Base-by-base conservation (phyloP, 2,888 invertebrate genomes). In the Endomychus coccineus region DNA sequence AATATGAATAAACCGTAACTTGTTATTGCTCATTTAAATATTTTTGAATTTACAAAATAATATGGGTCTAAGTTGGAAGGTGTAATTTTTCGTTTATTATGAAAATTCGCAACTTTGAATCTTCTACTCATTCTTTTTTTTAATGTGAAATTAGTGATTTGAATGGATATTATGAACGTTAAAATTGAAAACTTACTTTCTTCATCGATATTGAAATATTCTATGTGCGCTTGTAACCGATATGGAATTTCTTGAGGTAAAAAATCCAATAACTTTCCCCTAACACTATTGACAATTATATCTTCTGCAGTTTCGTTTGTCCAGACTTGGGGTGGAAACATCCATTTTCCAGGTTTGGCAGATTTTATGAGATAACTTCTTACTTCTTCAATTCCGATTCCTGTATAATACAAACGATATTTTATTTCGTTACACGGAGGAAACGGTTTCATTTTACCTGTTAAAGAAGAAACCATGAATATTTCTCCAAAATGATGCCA, bases 161-260 rank as follows among this genome's bases (percentile, higher is more conserved):
- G n/a, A n/a, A n/a, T n/a, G n/a, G n/a, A n/a, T n/a, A n/a, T n/a
- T n/a, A n/a, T n/a, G n/a, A n/a, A n/a, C n/a, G n/a, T n/a, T n/a
- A n/a, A n/a, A n/a, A n/a, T 7, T 19, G 16, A 17, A 13, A 4
- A 31, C 40, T 44, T 57, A 67, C 74, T 74, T 44, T 76, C 73
- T 16, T 73, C 68, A 32, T 61, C 57, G 13, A 72, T 67, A 47
- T 79, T 76, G 49, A 75, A 78, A 57, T 77, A 78, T 58, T 87
- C 84, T 10, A 90, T 57, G 30, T 69, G 55, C 4, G 78, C 70
- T 40, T 72, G 68, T 3, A 94, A 58, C 23, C 64, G 70, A 56
- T 96, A 96, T 0, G 96, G 96, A 25, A 96, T 75, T 69, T 95
- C 90, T 48, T 88, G 75, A 0, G 82, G 78, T 25, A 95, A 66